phyloP scores from a whole-genome alignment of 2,113 vertebrate species.

The Myodes glareolus region DNA sequence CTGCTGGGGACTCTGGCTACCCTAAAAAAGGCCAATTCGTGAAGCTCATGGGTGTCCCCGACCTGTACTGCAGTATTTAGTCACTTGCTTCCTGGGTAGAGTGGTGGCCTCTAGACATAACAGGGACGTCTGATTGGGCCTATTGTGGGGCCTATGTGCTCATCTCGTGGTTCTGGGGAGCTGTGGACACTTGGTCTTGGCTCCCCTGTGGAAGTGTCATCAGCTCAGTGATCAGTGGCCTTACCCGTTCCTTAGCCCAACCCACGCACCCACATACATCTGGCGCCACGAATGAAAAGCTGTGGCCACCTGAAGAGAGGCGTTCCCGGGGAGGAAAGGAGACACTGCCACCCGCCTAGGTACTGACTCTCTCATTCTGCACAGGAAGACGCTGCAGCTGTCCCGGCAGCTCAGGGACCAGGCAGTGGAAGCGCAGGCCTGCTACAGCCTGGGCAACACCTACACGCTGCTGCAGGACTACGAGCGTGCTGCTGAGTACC shows the following conservation, averaged over 20 bases:
- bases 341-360: too few relatives aligned
- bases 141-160: background rate
- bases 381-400: conserved; percentile 95
- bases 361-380: background rate
- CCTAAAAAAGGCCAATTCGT: background rate
- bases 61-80: background rate
- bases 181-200: background rate
- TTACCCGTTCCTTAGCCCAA: background rate
- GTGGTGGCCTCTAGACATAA: background rate
- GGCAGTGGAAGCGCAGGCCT: conserved; percentile 97
- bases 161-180: background rate
- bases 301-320: background rate
- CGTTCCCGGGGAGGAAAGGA: background rate
- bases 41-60: rapidly evolving
- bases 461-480: conserved; percentile 95
- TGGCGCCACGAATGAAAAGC: background rate
- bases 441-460: conserved; percentile 98
- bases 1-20: background rate
- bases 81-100: background rate
- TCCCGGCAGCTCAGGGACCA: conserved; percentile 96
- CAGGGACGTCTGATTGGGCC: background rate
- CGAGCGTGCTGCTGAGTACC: conserved; percentile 93
- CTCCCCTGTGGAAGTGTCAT: rapidly evolving
- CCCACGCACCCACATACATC: too few relatives aligned
- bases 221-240: background rate